Conservation (phyloP, 1,140 invertebrate genomes). For the Megalopta genalis region DNA sequence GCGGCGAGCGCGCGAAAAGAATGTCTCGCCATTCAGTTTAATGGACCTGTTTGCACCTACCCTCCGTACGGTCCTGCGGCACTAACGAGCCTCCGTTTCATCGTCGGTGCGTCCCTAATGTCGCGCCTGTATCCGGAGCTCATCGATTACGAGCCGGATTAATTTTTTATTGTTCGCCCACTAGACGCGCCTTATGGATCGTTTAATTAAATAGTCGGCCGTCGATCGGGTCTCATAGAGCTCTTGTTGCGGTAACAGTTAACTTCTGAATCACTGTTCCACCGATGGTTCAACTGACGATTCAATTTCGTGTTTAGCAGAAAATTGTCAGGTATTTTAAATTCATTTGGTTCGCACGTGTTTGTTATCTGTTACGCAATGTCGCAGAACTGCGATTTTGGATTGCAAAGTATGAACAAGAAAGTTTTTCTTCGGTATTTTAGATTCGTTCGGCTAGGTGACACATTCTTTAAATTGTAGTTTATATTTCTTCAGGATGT, state of each 20-base stretch:
- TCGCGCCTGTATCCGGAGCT: conserved; percentile 19
- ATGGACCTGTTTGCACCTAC: conserved; percentile 67
- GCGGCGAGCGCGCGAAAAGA: conserved; percentile 58
- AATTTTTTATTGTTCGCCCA: not conserved
- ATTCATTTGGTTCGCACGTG: too few relatives aligned
- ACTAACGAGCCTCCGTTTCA: conserved; percentile 47
- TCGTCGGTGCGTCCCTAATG: conserved; percentile 12
- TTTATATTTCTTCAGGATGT: too few relatives aligned
- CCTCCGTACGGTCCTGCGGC: conserved; percentile 47
- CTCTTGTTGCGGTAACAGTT: not conserved
- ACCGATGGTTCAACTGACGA: too few relatives aligned
- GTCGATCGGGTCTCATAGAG: not conserved
- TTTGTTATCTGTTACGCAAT: too few relatives aligned
- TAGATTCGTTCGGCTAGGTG: too few relatives aligned
- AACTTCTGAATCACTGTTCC: too few relatives aligned
- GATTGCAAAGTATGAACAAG: too few relatives aligned
- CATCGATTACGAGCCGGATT: conserved; percentile 31
- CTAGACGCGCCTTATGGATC: conserved; percentile 2
- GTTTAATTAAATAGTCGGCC: conserved; percentile 16
- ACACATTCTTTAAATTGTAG: too few relatives aligned
- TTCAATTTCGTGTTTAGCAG: too few relatives aligned
- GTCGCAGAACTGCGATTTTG: too few relatives aligned
- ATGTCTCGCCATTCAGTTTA: conserved; percentile 60
- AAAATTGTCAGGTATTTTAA: too few relatives aligned
- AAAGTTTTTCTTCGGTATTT: too few relatives aligned